phyloP scores from a whole-genome alignment of 2,113 vertebrate genomes.

The Athene noctua region DNA sequence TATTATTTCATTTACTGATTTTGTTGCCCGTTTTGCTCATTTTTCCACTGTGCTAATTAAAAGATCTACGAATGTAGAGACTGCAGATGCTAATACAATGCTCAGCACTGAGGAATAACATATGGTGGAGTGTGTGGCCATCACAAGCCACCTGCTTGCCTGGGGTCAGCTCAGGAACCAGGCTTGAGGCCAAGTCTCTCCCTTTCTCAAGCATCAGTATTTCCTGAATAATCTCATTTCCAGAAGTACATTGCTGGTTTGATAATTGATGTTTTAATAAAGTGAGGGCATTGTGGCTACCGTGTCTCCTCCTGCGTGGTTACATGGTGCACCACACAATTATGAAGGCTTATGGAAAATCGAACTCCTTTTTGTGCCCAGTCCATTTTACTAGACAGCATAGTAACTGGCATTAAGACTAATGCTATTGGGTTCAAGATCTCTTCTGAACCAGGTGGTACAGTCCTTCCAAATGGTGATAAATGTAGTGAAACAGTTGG shows the following conservation, averaged over 20 bases:
- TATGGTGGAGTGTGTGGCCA: conserved; percentile 23
- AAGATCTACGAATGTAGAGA: not conserved
- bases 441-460: not conserved
- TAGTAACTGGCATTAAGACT: not conserved
- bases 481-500: not conserved
- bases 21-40: not conserved
- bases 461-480: conserved; percentile 3
- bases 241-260: not conserved
- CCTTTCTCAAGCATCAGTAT: not conserved
- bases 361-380: not conserved
- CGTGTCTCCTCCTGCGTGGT: not conserved
- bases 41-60: conserved; percentile 26
- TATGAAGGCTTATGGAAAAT: not conserved
- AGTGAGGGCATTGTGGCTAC: not conserved
- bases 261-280: not conserved
- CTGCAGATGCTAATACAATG: conserved; percentile 1
- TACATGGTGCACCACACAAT: not conserved
- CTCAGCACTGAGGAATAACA: conserved; percentile 6
- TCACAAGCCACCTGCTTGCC: not conserved
- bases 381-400: not conserved
- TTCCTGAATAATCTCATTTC: conserved; percentile 10
- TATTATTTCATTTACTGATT: not conserved
- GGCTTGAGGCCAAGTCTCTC: conserved; percentile 8
- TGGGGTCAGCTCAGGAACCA: conserved; percentile 20
- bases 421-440: not conserved